Conservation (phyloP, 92 coral and sea anemone genomes). For the Epizoanthus illoricatus region DNA sequence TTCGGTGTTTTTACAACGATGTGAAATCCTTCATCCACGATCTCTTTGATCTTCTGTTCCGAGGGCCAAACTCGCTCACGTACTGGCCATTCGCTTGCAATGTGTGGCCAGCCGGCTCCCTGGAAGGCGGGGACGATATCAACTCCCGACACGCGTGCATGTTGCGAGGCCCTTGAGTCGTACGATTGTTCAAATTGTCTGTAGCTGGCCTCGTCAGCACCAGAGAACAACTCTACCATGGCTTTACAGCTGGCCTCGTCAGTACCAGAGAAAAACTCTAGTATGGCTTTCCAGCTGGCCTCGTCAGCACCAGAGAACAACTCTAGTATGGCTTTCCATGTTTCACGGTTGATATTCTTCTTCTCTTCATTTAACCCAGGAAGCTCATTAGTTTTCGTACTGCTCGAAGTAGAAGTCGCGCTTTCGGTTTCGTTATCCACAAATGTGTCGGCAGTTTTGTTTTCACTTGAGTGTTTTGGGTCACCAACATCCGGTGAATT, state of each 20-base stretch:
- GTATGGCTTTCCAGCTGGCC: too few species aligned
- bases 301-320: too few species aligned
- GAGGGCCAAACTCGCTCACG: constrained; percentile 78
- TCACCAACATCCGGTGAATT: too few species aligned
- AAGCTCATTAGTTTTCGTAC: neutral
- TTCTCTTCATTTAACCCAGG: neutral
- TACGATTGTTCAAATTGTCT: neutral
- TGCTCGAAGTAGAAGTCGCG: neutral
- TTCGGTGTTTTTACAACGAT: constrained; percentile 65
- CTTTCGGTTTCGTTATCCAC: neutral
- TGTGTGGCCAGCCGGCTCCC: constrained; percentile 67
- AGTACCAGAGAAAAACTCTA: too few species aligned
- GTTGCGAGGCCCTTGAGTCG: constrained; percentile 24
- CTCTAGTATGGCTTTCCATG: neutral
- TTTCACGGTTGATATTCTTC: neutral
- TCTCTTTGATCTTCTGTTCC: constrained; percentile 39
- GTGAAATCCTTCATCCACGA: constrained; percentile 66
- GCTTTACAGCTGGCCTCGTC: too few species aligned
- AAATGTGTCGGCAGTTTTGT: neutral
- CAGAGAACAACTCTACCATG: neutral
- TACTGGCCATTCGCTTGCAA: constrained; percentile 61
- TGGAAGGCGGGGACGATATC: constrained; percentile 77
- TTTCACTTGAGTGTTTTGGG: neutral
- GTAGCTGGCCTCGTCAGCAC: neutral
- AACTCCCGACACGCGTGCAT: constrained; percentile 38